A percentile compares a stretch with the other conserved stretches of the same genome.
Conservation (phyloP, 2,113 vertebrate genomes). For the Empidonax traillii region DNA sequence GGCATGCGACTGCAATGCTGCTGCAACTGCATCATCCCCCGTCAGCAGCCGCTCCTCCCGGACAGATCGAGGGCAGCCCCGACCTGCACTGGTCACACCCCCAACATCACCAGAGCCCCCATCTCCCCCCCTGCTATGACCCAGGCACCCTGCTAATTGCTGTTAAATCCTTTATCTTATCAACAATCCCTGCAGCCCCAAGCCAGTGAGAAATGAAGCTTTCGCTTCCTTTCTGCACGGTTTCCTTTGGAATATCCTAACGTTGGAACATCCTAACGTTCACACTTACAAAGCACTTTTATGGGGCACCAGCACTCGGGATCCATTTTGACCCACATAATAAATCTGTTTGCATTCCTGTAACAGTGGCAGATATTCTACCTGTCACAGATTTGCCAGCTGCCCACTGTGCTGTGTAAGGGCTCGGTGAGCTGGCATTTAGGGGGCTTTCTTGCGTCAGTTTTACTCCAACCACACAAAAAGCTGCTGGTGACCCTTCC, state of each 20-base stretch:
- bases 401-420: not conserved
- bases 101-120: fast-evolving
- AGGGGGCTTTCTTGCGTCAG: not conserved
- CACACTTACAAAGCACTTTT: not conserved
- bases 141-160: not conserved
- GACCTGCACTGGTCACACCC: not conserved
- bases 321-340: not conserved
- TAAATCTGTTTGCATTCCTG: not conserved
- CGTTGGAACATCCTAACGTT: not conserved
- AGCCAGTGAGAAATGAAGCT: not conserved
- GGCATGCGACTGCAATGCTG: constrained; percentile 37
- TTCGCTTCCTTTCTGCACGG: not conserved
- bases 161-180: not conserved
- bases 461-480: not conserved
- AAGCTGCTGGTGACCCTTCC: not conserved
- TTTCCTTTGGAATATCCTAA: not conserved
- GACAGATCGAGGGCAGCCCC: not conserved
- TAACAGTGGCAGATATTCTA: not conserved
- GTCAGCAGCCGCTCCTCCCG: not conserved
- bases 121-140: fast-evolving
- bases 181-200: not conserved
- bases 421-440: not conserved
- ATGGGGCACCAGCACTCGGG: not conserved
- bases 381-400: not conserved
- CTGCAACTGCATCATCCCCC: not conserved